Conservation (phyloP, 1,140 invertebrate species). For the Chlorops oryzae region DNA sequence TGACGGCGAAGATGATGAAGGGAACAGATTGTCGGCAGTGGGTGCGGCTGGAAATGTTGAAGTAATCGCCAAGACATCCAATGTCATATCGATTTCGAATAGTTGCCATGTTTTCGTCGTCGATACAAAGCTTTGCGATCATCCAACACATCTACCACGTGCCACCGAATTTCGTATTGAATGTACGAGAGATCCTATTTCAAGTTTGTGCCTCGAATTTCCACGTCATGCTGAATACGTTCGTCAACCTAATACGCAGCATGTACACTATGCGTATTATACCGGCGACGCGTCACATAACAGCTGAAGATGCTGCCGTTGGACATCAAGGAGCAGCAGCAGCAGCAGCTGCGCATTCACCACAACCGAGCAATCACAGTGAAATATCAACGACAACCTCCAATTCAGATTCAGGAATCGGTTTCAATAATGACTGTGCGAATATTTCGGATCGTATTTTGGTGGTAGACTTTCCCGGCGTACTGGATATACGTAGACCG, state of each 20-base stretch:
- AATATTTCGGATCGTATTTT: slow-evolving; percentile 75
- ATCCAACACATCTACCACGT: slow-evolving; percentile 68
- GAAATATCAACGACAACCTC: slow-evolving; percentile 79
- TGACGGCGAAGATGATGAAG: neutral
- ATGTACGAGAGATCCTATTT: slow-evolving; percentile 66
- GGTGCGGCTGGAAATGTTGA: neutral
- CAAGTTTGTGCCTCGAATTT: slow-evolving; percentile 77
- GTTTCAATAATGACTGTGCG: slow-evolving; percentile 79
- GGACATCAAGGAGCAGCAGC: slow-evolving; percentile 17
- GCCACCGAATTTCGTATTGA: slow-evolving; percentile 70
- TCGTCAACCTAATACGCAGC: slow-evolving; percentile 63
- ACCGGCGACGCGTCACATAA: slow-evolving; percentile 24
- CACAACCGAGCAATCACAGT: slow-evolving; percentile 74
- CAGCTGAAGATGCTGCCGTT: slow-evolving; percentile 11
- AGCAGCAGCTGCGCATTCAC: slow-evolving; percentile 57
- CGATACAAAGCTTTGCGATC: slow-evolving; percentile 76
- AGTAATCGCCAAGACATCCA: slow-evolving; percentile 40
- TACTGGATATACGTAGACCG: neutral
- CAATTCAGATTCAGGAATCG: slow-evolving; percentile 92
- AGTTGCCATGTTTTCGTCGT: slow-evolving; percentile 95
- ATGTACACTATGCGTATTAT: slow-evolving; percentile 57
- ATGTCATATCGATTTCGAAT: slow-evolving; percentile 59
- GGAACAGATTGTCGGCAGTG: slow-evolving; percentile 17
- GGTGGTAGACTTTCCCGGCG: slow-evolving; percentile 66
- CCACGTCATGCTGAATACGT: slow-evolving; percentile 82